Percentiles rank a stretch among this genome's conserved stretches.
Conservation (phyloP, 1,140 invertebrate species). For the Trichonephila clavata region DNA sequence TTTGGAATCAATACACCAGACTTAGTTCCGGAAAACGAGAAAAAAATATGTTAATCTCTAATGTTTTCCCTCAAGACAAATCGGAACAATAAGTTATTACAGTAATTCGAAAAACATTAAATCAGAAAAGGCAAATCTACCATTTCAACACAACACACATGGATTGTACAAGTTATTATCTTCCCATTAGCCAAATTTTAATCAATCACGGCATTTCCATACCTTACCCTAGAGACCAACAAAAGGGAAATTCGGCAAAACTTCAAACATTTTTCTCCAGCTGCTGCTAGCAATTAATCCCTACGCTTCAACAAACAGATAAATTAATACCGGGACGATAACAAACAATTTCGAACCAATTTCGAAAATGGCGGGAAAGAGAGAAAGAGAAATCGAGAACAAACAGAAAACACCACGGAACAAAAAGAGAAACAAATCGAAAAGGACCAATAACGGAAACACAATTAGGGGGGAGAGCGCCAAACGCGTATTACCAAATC, state of each 20-base stretch:
- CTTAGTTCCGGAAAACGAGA: no score
- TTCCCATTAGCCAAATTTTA: no score
- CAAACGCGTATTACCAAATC: not conserved
- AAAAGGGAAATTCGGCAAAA: not conserved
- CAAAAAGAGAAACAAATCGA: constrained; percentile 3
- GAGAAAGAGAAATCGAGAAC: not conserved
- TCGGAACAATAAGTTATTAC: no score
- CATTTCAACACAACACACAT: no score
- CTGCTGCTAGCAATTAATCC: not conserved
- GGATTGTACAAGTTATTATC: no score
- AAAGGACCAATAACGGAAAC: not conserved
- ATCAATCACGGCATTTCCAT: no score
- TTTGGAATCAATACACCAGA: no score
- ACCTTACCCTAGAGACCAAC: no score
- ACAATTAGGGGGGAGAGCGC: constrained; percentile 14
- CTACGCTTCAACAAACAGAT: not conserved
- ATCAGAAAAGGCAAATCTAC: no score
- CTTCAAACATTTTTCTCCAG: not conserved
- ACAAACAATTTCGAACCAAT: constrained; percentile 22
- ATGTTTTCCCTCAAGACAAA: no score
- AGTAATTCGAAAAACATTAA: no score
- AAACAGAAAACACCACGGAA: not conserved
- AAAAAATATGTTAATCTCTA: no score
- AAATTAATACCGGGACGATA: not conserved
- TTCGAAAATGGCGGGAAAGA: constrained; percentile 4